Base-by-base conservation (phyloP, 2,113 vertebrate genomes). In the Sceloporus tristichus region DNA sequence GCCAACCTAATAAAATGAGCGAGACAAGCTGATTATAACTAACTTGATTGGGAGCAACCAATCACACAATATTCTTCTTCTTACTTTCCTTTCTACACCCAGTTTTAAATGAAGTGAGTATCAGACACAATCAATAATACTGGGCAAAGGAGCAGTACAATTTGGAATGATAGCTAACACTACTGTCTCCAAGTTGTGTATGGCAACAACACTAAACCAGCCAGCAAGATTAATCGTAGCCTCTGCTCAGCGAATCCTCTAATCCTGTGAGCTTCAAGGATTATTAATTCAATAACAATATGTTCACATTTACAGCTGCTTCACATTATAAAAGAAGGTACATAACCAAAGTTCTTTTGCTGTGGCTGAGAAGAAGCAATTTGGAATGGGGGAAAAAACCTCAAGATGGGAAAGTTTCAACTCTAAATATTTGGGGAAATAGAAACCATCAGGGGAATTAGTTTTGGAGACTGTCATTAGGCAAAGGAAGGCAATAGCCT, bases 211-310 rank as follows among this genome's bases (percentile, higher is more conserved):
- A 88, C 38, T 88, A 54, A 86, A 85, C 21, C 87, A 19, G 9
- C 84, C 42, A 77, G 83, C 5, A 81, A 25, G 81, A 90, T 89
- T 82, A 80, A 90, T 91, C 87, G 10, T 10, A 77, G 23, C 2
- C 40, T 88, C 85, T 92, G 42, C 65, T 89, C 5, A 34, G 38
- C 59, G 9, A 87, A 90, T 79, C 85, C 79, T 89, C 70, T 89
- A 16, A 79, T 92, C 91, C 88, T 91, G 2, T 88, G 85, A 90
- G 18, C 42, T 34, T 84, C 56, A 81, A 84, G 29, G 84, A 87
- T 3, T 90, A 29, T 66, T 90, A 90, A 78, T 84, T 90, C 87
- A 21, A 84, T 88, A 82, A 56, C 82, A 88, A 71, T 81, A 82
- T 42, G 4, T 85, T 73, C 59, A 56, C 66, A n/a, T 18, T 1